Percentiles rank a stretch among this genome's conserved stretches.
Conservation (phyloP, 2,797 vertebrate genomes). For the Merluccius polli region DNA sequence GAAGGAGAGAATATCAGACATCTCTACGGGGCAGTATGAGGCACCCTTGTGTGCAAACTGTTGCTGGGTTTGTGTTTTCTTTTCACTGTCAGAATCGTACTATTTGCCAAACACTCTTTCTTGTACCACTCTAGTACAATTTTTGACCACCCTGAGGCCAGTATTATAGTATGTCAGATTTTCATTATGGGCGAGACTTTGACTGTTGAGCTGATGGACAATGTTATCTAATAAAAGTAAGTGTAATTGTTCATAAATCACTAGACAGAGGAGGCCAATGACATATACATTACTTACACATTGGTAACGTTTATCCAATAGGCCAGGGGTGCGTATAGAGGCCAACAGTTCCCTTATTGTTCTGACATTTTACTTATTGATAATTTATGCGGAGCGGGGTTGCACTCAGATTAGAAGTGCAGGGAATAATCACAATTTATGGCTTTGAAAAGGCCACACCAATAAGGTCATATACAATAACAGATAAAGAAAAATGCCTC, state of each 20-base stretch:
- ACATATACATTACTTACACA: conserved; percentile 47
- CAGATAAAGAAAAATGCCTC: conserved; percentile 23
- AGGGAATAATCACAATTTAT: conserved; percentile 37
- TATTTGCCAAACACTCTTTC: not conserved
- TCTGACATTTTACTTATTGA: conserved; percentile 58
- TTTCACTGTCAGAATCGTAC: not conserved
- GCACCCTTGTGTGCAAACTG: not conserved
- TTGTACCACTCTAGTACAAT: not conserved
- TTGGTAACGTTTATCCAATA: conserved; percentile 36
- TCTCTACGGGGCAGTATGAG: not conserved
- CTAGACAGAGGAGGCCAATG: conserved; percentile 12
- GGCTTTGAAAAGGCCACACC: conserved; percentile 37
- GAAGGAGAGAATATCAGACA: not conserved
- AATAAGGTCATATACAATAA: conserved; percentile 10
- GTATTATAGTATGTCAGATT: not conserved
- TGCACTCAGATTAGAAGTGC: conserved; percentile 32
- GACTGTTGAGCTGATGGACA: conserved; percentile 16
- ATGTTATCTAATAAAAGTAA: conserved; percentile 21
- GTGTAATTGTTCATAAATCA: conserved; percentile 40
- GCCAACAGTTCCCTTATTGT: conserved; percentile 38
- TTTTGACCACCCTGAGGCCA: not conserved
- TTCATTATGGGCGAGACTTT: not conserved
- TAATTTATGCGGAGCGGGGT: conserved; percentile 35
- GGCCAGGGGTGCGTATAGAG: conserved; percentile 31
- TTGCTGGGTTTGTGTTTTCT: not conserved